Evolutionary conservation across 2,113 vertebrate genomes (phyloP), one percentile per base, ranked within the genome.

Genomic region (Mustelus asterias): DNA sequence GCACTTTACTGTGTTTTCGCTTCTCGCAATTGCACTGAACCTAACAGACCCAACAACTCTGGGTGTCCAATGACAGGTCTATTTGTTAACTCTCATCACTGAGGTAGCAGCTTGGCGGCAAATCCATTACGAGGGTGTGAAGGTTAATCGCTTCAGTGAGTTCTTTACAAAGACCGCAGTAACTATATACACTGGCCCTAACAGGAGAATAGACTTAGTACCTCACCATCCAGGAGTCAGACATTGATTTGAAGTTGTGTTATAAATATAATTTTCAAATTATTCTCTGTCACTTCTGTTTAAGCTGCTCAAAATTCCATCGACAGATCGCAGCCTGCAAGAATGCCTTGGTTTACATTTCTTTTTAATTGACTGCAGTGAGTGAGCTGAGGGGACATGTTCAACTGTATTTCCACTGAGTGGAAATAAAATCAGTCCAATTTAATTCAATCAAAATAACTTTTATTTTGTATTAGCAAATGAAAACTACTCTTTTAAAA

Each of bases 131-230:
- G 93, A 97, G 97, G 96, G 96, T 96, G 97, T 96, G 94, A 96
- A 96, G 96, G 96, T 95, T 95, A 95, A 95, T 95, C 76, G 94
- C 94, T 70, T 95, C 94, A 72, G 94, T 95, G 94, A 95, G 94
- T 72, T 95, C 67, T 72, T 95, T 95, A 95, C 69, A 72, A 96
- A 96, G 97, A 97, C 97, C 97, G 97, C 94, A 97, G 98, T 98
- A 99, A 99, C 98, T 97, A 97, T 98, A 98, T 98, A 97, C 98
- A 98, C 98, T 98, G 97, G 96, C 97, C 94, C 72, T 18, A 95
- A 67, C n/a, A 94, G 93, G 26, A 72, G 67, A 70, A 69, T 33
- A 72, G 94, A 33, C 69, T 95, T 41, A 29, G 44, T 33, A 72
- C 41, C 69, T 33, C 72, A 72, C 41, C 44, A 95, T 95, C 24